A percentile compares a stretch with the other conserved stretches of the same genome.
Conservation (phyloP, 2,797 vertebrate genomes). For the Menidia menidia region DNA sequence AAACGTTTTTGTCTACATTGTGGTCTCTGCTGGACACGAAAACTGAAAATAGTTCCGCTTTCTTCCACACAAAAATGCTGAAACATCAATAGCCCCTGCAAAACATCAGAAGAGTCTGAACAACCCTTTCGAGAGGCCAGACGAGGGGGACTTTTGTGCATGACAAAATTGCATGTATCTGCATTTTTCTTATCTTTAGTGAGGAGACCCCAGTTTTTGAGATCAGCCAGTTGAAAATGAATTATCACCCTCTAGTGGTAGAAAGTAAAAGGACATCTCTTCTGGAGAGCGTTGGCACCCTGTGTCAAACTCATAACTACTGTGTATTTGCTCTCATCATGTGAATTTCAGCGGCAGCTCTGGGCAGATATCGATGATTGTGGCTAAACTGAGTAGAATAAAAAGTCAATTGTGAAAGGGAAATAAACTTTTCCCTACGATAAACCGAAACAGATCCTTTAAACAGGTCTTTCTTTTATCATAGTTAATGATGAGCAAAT, state of each 20-base stretch:
- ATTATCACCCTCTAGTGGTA: constrained; percentile 72
- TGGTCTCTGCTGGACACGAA: constrained; percentile 62
- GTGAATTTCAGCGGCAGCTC: background rate
- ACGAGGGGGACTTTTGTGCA: constrained; percentile 63
- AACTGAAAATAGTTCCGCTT: constrained; percentile 52
- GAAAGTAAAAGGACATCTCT: constrained; percentile 42
- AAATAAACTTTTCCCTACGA: background rate
- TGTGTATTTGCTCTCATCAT: background rate
- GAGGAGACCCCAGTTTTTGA: constrained; percentile 2
- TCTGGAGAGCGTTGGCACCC: too few relatives aligned
- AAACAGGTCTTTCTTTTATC: background rate
- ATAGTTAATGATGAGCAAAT: background rate
- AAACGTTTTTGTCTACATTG: constrained; percentile 71
- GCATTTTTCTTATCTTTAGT: constrained; percentile 34
- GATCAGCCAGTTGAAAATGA: constrained; percentile 36
- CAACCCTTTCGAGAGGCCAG: constrained; percentile 37
- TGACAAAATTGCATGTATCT: constrained; percentile 62
- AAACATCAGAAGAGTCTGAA: constrained; percentile 58
- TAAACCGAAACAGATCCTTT: background rate
- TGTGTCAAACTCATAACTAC: background rate
- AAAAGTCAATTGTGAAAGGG: background rate
- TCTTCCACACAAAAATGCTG: constrained; percentile 63
- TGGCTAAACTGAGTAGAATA: background rate
- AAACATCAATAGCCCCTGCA: constrained; percentile 56
- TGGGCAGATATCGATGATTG: background rate